These are phyloP conservation scores for Corvus hawaiiensis DNA, from an alignment of 2,113 vertebrate species.

Conservation along the genomic window DNA sequence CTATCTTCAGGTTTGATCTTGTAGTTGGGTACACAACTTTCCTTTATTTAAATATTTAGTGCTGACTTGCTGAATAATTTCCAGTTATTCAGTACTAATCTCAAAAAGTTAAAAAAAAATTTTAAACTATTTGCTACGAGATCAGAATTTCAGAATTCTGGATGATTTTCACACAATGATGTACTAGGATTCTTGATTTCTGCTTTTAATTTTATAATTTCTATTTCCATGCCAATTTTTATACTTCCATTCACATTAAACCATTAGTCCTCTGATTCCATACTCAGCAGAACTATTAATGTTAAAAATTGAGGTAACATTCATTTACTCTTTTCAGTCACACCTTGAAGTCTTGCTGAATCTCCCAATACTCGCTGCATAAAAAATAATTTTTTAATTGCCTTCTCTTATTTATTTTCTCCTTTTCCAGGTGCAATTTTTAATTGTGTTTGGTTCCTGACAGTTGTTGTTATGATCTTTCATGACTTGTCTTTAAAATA, in stretches of 20 bases:
- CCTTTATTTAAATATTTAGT: not conserved
- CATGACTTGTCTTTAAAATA: not conserved
- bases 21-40: not conserved
- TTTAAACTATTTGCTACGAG: not conserved
- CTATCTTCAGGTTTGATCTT: not conserved
- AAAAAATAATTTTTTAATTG: not conserved
- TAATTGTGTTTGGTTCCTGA: not conserved
- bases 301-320: not conserved
- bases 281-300: not conserved
- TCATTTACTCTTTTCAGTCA: not conserved
- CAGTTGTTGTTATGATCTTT: not conserved
- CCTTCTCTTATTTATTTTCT: not conserved
- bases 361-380: not conserved
- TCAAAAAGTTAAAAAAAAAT: not conserved
- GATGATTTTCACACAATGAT: not conserved
- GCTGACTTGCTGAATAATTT: not conserved
- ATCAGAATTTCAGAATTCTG: not conserved
- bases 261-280: not conserved
- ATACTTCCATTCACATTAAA: not conserved
- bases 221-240: not conserved
- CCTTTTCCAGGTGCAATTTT: not conserved
- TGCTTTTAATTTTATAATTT: not conserved
- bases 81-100: not conserved
- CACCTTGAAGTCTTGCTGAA: not conserved
- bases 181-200: not conserved